These are phyloP conservation scores for Habropoda laboriosa DNA, from an alignment of 1,140 invertebrate species.

Conservation along the genomic window DNA sequence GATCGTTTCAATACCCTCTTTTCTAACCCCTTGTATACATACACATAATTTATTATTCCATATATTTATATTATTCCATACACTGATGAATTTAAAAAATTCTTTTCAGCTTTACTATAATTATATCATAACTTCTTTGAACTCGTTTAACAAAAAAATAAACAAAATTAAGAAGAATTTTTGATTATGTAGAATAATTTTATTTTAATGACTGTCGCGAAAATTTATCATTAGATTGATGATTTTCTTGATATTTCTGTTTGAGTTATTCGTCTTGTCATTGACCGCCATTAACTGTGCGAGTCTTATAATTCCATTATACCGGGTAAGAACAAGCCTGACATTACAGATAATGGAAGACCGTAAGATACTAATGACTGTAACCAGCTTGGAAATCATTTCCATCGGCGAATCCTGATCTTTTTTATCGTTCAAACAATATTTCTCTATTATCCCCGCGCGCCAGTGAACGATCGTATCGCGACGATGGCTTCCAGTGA, in stretches of 20 bases:
- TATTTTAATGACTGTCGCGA: no score
- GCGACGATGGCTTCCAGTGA: neutral
- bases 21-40: neutral
- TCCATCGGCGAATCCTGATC: neutral
- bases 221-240: neutral
- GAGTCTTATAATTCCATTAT: constrained; percentile 22
- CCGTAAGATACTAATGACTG: constrained; percentile 9
- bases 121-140: no score
- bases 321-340: neutral
- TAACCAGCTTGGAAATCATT: constrained; percentile 13
- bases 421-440: neutral
- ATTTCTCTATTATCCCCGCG: neutral
- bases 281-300: neutral
- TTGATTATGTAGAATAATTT: no score
- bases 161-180: no score
- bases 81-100: no score
- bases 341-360: constrained; percentile 24
- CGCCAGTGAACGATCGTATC: neutral
- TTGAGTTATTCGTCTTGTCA: neutral
- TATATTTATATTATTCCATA: no score
- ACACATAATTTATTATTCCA: neutral
- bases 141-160: no score
- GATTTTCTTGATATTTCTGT: neutral
- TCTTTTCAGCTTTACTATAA: no score
- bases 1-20: neutral